Percentiles rank a stretch among this genome's conserved stretches.
Evolutionary conservation across 2,888 invertebrate species (phyloP).

Genomic region (Beris morrisii): DNA sequence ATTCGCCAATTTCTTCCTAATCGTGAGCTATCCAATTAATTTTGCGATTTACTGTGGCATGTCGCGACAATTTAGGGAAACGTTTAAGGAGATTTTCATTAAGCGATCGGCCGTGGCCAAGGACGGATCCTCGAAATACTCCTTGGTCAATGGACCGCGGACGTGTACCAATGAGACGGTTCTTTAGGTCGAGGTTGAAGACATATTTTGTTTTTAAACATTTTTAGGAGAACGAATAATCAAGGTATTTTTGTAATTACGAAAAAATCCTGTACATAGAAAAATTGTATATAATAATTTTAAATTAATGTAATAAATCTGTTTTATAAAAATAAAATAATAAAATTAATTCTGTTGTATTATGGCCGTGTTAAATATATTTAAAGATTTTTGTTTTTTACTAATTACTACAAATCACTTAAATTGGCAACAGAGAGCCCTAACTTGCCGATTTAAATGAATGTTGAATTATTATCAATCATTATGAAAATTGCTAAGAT

Average conservation of each 20-base stretch:
- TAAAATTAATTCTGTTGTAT: not conserved
- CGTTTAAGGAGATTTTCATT: slow-evolving; percentile 82
- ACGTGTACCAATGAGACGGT: slow-evolving; percentile 85
- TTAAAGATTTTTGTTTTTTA: slow-evolving; percentile 7
- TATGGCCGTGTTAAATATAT: slow-evolving; percentile 19
- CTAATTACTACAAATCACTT: slow-evolving; percentile 45
- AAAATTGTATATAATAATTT: slow-evolving; percentile 15
- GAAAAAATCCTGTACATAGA: not conserved
- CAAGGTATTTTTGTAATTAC: slow-evolving; percentile 1
- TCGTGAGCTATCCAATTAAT: slow-evolving; percentile 89
- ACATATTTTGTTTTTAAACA: slow-evolving; percentile 29
- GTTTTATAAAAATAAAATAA: not conserved
- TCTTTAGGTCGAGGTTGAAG: slow-evolving; percentile 46
- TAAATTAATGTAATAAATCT: not conserved
- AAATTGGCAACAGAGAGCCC: slow-evolving; percentile 55
- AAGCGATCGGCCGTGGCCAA: slow-evolving; percentile 61
- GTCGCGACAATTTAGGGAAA: slow-evolving; percentile 91
- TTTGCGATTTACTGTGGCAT: slow-evolving; percentile 96
- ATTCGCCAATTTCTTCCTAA: slow-evolving; percentile 88
- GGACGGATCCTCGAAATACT: slow-evolving; percentile 75
- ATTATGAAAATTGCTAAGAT: not conserved
- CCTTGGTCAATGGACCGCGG: slow-evolving; percentile 78
- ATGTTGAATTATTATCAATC: slow-evolving; percentile 7
- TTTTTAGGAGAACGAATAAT: not conserved
- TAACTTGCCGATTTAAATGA: slow-evolving; percentile 54